Conservation (phyloP, 2,888 invertebrate species). For the Drosophila merina region DNA sequence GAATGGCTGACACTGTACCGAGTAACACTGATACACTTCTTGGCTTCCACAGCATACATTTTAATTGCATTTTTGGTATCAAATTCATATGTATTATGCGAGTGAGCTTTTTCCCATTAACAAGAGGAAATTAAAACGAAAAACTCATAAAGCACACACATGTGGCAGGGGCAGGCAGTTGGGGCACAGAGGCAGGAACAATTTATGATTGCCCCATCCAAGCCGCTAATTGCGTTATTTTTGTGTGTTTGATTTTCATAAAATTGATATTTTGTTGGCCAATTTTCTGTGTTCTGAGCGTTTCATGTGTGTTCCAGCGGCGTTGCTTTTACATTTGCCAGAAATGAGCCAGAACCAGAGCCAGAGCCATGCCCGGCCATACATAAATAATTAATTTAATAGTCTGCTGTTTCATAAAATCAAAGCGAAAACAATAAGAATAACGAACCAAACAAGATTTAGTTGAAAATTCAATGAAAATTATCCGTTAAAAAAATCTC, state of each 20-base stretch:
- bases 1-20: constrained; percentile 47
- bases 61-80: constrained; percentile 74
- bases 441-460: constrained; percentile 17
- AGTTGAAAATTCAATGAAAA: constrained; percentile 21
- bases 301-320: constrained; percentile 12
- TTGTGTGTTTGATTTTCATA: constrained; percentile 69
- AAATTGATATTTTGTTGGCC: constrained; percentile 56
- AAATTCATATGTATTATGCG: constrained; percentile 69
- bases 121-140: constrained; percentile 74
- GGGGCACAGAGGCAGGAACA: constrained; percentile 26
- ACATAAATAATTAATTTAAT: constrained; percentile 38
- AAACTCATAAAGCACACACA: constrained; percentile 59
- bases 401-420: constrained; percentile 4
- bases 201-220: constrained; percentile 57
- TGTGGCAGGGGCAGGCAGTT: not conserved
- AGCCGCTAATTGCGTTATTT: constrained; percentile 70
- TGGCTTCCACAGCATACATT: constrained; percentile 63
- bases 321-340: constrained; percentile 24
- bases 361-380: not conserved
- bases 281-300: constrained; percentile 19
- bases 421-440: constrained; percentile 5
- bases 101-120: constrained; percentile 64
- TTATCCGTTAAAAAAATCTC: not conserved
- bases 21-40: constrained; percentile 41
- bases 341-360: not conserved